A percentile compares a stretch with the other conserved stretches of the same genome.
phyloP scores from a whole-genome alignment of 2,888 invertebrate species.

The Hartigia nigra region DNA sequence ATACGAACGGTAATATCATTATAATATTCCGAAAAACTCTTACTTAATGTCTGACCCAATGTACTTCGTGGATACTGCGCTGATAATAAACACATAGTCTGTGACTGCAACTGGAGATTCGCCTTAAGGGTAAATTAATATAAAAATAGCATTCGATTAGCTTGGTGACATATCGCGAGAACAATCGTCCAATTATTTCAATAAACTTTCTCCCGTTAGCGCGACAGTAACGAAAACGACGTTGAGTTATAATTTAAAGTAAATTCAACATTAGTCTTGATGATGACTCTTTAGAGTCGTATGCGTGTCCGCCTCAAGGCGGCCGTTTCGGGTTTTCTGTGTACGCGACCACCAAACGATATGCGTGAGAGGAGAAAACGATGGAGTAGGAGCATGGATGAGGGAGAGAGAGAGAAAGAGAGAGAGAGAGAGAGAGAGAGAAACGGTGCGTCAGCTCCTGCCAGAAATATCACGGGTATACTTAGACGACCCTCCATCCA shows the following conservation, averaged over 20 bases:
- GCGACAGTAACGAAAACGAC: background rate
- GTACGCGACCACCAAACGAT: background rate
- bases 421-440: slow-evolving; percentile 32
- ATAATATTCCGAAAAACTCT: background rate
- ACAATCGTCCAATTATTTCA: background rate
- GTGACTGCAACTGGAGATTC: background rate
- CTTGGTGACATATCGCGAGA: background rate
- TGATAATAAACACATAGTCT: background rate
- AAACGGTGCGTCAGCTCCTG: slow-evolving; percentile 64
- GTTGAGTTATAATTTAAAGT: background rate
- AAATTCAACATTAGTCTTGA: background rate
- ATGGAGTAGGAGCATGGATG: slow-evolving; percentile 14
- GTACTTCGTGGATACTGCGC: background rate
- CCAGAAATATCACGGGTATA: slow-evolving; percentile 65
- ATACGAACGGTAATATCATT: too few species aligned
- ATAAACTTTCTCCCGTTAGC: background rate
- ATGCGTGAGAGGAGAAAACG: background rate
- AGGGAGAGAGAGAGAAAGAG: slow-evolving; percentile 9
- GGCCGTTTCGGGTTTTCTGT: background rate
- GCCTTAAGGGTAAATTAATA: background rate
- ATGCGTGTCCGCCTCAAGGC: background rate
- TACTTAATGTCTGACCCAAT: background rate
- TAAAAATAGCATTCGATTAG: background rate
- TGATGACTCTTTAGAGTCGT: background rate
- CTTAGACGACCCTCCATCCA: slow-evolving; percentile 63